Base-by-base conservation (phyloP, 2,888 invertebrate species). In the Agrotis clavis region DNA sequence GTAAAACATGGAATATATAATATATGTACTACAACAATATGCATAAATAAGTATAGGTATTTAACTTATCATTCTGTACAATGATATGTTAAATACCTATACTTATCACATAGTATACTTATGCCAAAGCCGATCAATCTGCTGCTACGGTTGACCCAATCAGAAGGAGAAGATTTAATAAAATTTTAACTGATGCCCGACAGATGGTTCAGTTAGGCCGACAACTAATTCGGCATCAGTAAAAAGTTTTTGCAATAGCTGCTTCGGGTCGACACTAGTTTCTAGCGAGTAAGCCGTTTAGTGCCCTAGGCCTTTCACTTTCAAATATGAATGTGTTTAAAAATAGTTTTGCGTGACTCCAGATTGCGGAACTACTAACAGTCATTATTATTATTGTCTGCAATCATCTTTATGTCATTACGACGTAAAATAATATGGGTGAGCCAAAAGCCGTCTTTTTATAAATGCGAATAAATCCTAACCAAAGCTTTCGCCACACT, bases 271-370 rank as follows among this genome's bases (percentile, higher is more conserved):
- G 9, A 35, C 41, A 41, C 41, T 41, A 11, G 41, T 41, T 41
- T 35, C 35, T 35, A 35, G 35, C 7, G 35, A 35, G 35, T 41
- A 41, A 5, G n/a, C 64, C 9, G 21, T 65, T 25, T 41, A 21
- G 25, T 25, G 0, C n/a, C 1, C 6, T 9, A 35, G 19, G 13
- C n/a, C 21, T 71, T 70, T 48, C 47, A 21, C 30, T 47, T 47
- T 30, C 13, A 47, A 71, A 47, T 7, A 21, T 47, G 14, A 41
- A 41, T 41, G 41, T 41, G 11, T 41, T 53, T 53, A 18, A 4
- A 45, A 67, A 45, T 53, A 19, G 18, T 45, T 5, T 67, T 45
- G 14, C 47, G 62, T 66, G 30, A 19, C 30, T 66, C 30, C 3
- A 18, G 30, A 19, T 62, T 48, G 41, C 35, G 35, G 18, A 21